These are phyloP conservation scores for Baronia brevicornis DNA, from an alignment of 2,888 invertebrate genomes.

Conservation along the genomic window DNA sequence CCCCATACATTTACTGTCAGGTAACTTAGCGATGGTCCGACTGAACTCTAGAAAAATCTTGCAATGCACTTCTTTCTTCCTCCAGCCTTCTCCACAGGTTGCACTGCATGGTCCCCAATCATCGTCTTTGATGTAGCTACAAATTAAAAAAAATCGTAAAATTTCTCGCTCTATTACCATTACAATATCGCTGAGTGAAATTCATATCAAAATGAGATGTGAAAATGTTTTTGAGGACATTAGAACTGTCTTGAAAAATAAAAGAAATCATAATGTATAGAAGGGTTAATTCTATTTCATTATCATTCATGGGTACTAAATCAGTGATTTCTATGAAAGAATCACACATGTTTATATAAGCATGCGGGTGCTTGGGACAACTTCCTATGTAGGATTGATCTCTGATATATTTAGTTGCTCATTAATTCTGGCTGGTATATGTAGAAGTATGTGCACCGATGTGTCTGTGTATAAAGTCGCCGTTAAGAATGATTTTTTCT, in stretches of 20 bases:
- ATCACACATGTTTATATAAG: conserved; percentile 24
- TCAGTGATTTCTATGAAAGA: conserved; percentile 16
- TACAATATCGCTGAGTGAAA: conserved; percentile 9
- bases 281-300: conserved; percentile 10
- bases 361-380: conserved; percentile 63
- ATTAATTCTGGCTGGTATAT: conserved; percentile 68
- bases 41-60: conserved; percentile 96
- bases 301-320: conserved; percentile 8
- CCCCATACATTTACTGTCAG: conserved; percentile 91
- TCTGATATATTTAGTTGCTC: conserved; percentile 36
- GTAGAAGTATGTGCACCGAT: conserved; percentile 73
- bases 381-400: conserved; percentile 21
- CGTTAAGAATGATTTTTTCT: conserved; percentile 30
- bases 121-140: conserved; percentile 90
- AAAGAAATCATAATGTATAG: conserved; percentile 4
- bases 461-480: conserved; percentile 37
- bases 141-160: conserved; percentile 25
- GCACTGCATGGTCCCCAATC: conserved; percentile 95
- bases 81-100: conserved; percentile 91
- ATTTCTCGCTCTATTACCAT: not conserved
- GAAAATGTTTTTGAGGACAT: conserved; percentile 7
- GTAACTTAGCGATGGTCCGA: conserved; percentile 89
- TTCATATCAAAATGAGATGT: conserved; percentile 1
- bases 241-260: conserved; percentile 6
- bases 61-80: conserved; percentile 93